These are phyloP conservation scores for Noctua fimbriata DNA, from an alignment of 2,888 invertebrate species.

Conservation along the genomic window DNA sequence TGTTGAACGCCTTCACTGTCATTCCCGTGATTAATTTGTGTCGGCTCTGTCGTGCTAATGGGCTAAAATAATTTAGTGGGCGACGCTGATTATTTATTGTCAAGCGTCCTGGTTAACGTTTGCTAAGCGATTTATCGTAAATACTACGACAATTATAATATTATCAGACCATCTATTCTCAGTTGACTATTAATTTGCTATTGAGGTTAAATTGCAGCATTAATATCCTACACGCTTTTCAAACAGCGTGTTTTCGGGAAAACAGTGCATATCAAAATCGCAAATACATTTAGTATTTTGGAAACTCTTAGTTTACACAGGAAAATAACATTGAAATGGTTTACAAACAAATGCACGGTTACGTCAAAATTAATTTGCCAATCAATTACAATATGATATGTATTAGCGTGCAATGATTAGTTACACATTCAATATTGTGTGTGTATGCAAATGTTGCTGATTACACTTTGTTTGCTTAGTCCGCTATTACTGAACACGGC, in stretches of 20 bases:
- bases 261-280: background rate
- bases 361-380: slow-evolving; percentile 26
- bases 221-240: background rate
- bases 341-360: slow-evolving; percentile 22
- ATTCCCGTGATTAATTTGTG: slow-evolving; percentile 88
- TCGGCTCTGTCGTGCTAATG: slow-evolving; percentile 87
- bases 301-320: slow-evolving; percentile 15
- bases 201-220: slow-evolving; percentile 33
- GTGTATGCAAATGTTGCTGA: slow-evolving; percentile 79
- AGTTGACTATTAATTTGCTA: slow-evolving; percentile 36
- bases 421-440: slow-evolving; percentile 71
- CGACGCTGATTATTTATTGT: slow-evolving; percentile 86
- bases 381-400: slow-evolving; percentile 53
- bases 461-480: slow-evolving; percentile 78
- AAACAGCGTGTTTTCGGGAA: background rate
- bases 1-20: slow-evolving; percentile 88
- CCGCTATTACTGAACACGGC: slow-evolving; percentile 65
- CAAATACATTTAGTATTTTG: background rate
- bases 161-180: slow-evolving; percentile 43
- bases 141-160: slow-evolving; percentile 67
- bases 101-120: slow-evolving; percentile 73
- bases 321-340: slow-evolving; percentile 19
- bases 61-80: slow-evolving; percentile 89
- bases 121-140: slow-evolving; percentile 80
- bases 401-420: slow-evolving; percentile 71